Evolutionary conservation across 2,888 invertebrate genomes (phyloP).

Genomic region (Calephelis perditalis): DNA sequence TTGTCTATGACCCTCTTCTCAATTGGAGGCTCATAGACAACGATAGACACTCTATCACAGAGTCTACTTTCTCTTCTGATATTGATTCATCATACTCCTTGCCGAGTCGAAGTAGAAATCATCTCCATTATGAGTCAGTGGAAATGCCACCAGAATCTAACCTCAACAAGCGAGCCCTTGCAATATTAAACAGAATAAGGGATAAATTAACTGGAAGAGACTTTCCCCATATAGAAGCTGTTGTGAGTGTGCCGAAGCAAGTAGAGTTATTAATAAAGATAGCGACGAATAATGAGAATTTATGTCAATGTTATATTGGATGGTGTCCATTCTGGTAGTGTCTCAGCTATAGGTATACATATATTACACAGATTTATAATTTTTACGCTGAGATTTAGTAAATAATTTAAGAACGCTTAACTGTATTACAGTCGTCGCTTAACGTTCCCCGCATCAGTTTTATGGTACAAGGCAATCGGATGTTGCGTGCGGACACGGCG

Average conservation of each 20-base stretch:
- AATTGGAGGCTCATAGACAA: constrained; percentile 95
- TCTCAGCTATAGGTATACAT: too few relatives aligned
- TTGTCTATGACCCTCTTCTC: constrained; percentile 98
- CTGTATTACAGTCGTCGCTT: too few relatives aligned
- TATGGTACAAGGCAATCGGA: too few relatives aligned
- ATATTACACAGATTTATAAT: too few relatives aligned
- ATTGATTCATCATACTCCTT: constrained; percentile 59
- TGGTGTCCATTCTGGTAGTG: constrained; percentile 92
- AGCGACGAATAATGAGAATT: constrained; percentile 98
- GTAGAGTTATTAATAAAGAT: constrained; percentile 96
- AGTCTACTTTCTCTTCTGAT: constrained; percentile 63
- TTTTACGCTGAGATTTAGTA: too few relatives aligned
- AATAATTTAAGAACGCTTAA: too few relatives aligned
- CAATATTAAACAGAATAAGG: constrained; percentile 93
- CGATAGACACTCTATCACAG: constrained; percentile 58
- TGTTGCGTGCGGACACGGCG: too few relatives aligned
- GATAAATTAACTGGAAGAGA: constrained; percentile 97
- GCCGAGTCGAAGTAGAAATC: constrained; percentile 60
- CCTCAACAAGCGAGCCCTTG: constrained; percentile 93
- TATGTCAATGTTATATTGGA: constrained; percentile 99
- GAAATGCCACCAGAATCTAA: constrained; percentile 83
- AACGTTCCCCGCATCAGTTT: too few relatives aligned
- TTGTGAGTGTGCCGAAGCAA: constrained; percentile 90
- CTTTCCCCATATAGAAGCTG: constrained; percentile 86
- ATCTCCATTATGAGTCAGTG: constrained; percentile 58